Evolutionary conservation across 2,113 vertebrate genomes (phyloP).

Genomic region (Zosterops borbonicus): DNA sequence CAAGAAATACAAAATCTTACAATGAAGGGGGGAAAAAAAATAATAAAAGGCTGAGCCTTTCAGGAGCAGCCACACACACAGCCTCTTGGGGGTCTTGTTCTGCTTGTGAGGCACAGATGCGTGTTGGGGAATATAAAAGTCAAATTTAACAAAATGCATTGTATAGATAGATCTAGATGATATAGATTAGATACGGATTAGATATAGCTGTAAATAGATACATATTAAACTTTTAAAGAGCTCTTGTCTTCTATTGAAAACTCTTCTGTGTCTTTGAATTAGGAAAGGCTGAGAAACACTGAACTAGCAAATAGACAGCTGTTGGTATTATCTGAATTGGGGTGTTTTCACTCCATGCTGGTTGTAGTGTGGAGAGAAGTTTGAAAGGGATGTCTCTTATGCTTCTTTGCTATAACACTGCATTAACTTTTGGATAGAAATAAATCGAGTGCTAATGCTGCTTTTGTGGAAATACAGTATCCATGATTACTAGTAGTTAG

Average conservation of each 20-base stretch:
- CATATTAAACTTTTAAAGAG: not conserved
- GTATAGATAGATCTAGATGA: too few relatives aligned
- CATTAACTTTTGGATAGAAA: not conserved
- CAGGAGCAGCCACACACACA: not conserved
- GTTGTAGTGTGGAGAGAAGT: not conserved
- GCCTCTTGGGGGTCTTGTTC: not conserved
- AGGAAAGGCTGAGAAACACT: not conserved
- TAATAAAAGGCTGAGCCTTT: not conserved
- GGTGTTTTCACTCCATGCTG: not conserved
- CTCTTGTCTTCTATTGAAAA: not conserved
- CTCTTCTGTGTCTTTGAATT: not conserved
- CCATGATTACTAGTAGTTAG: not conserved
- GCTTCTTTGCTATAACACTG: not conserved
- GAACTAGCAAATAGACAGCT: not conserved
- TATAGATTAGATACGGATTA: not conserved
- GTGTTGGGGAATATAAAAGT: not conserved
- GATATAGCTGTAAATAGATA: not conserved
- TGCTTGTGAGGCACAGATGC: not conserved
- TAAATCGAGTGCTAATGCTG: constrained; percentile 5
- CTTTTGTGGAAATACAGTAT: not conserved
- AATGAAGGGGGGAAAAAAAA: fast-evolving
- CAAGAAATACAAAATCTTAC: not conserved
- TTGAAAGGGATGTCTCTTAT: not conserved
- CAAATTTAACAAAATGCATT: not conserved
- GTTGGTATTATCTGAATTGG: not conserved